Evolutionary conservation across 2,888 invertebrate species (phyloP).

Genomic region (Athripsodes cinereus): DNA sequence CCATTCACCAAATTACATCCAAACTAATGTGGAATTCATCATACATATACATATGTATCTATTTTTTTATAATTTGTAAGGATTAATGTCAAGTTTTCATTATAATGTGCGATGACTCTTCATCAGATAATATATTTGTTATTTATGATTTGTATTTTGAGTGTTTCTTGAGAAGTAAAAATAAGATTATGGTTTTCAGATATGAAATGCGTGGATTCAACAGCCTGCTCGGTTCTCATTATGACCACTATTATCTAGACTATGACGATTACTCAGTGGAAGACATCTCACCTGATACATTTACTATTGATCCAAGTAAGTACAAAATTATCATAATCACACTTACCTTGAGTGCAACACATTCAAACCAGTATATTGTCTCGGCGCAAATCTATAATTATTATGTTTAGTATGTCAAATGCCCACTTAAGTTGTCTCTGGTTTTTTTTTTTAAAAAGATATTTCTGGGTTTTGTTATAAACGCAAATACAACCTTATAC

Average conservation of each 20-base stretch:
- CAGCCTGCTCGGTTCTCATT: slow-evolving; percentile 88
- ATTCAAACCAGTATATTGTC: too few relatives aligned
- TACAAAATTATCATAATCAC: slow-evolving; percentile 13
- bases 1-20: too few relatives aligned
- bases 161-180: neutral
- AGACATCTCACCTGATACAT: slow-evolving; percentile 62
- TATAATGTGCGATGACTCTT: too few relatives aligned
- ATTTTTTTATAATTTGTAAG: too few relatives aligned
- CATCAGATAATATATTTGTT: too few relatives aligned
- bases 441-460: too few relatives aligned
- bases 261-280: slow-evolving; percentile 66
- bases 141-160: too few relatives aligned
- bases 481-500: too few relatives aligned
- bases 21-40: too few relatives aligned
- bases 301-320: slow-evolving; percentile 58
- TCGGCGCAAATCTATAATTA: neutral
- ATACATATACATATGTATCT: too few relatives aligned
- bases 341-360: neutral
- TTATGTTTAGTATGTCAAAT: neutral
- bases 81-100: too few relatives aligned
- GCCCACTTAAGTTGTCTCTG: neutral
- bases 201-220: slow-evolving; percentile 96
- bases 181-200: slow-evolving; percentile 32
- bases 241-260: slow-evolving; percentile 86
- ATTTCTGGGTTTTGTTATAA: too few relatives aligned